Conservation (phyloP, 2,797 vertebrate genomes). For the Todus mexicanus region DNA sequence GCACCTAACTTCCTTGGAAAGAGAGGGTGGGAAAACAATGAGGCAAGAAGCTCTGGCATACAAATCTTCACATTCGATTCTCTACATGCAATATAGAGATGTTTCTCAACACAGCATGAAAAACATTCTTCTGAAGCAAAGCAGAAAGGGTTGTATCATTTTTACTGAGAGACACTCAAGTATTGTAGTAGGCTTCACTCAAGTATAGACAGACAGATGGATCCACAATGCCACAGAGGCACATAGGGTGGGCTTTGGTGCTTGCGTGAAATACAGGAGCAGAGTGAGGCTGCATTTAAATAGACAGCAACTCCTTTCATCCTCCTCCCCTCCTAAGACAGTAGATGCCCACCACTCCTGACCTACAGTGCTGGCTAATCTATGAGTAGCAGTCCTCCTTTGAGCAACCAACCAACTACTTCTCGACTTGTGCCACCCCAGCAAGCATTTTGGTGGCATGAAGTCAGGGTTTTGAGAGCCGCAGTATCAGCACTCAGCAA, state of each 20-base stretch:
- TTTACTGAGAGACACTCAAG: neutral
- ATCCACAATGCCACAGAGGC: neutral
- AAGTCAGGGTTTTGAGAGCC: neutral
- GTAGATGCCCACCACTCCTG: neutral
- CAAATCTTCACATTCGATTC: neutral
- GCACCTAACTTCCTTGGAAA: neutral
- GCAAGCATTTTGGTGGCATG: neutral
- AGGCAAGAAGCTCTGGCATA: neutral
- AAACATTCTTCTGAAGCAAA: neutral
- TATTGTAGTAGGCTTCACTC: neutral
- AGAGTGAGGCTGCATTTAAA: rapidly evolving
- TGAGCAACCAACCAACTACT: neutral
- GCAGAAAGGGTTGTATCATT: neutral
- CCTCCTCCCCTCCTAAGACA: neutral
- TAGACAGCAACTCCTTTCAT: neutral
- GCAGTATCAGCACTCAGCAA: neutral
- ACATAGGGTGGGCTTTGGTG: neutral
- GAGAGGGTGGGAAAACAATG: neutral
- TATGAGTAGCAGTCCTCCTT: rapidly evolving
- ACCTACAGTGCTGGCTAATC: neutral
- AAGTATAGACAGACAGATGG: neutral
- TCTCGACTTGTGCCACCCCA: neutral
- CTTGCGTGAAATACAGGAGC: neutral
- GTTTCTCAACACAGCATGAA: neutral
- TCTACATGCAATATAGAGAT: neutral